Evolutionary conservation across 23 tunicate species (phyloP).

Genomic region (Styela clava): DNA sequence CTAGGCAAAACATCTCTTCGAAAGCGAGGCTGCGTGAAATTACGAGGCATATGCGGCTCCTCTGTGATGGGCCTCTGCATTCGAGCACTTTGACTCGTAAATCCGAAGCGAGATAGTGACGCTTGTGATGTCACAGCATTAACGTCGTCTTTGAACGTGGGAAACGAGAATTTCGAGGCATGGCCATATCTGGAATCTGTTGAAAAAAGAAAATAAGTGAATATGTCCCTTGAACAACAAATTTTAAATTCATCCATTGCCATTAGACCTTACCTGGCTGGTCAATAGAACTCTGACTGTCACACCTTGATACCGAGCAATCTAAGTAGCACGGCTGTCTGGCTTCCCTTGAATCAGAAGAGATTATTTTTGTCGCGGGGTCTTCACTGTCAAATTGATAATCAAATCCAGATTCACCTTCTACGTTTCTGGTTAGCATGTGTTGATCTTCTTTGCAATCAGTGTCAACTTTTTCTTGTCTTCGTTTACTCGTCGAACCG

Average conservation of each 20-base stretch:
- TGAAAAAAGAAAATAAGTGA: neutral
- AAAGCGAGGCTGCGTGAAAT: neutral
- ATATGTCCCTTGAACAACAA: neutral
- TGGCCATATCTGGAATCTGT: neutral
- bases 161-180: neutral
- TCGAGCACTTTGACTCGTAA: neutral
- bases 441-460: neutral
- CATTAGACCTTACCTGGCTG: neutral
- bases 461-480: neutral
- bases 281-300: neutral
- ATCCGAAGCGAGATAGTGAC: neutral
- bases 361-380: too few relatives aligned
- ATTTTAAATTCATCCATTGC: neutral
- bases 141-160: neutral
- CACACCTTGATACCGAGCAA: neutral
- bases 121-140: neutral
- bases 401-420: neutral
- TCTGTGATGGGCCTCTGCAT: neutral
- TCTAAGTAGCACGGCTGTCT: constrained; percentile 5
- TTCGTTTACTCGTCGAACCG: neutral
- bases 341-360: neutral
- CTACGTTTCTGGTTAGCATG: neutral
- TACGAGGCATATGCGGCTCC: neutral
- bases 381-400: neutral
- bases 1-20: neutral